Base-by-base conservation (phyloP, 2,888 invertebrate genomes). In the Rhabditoides inermis region DNA sequence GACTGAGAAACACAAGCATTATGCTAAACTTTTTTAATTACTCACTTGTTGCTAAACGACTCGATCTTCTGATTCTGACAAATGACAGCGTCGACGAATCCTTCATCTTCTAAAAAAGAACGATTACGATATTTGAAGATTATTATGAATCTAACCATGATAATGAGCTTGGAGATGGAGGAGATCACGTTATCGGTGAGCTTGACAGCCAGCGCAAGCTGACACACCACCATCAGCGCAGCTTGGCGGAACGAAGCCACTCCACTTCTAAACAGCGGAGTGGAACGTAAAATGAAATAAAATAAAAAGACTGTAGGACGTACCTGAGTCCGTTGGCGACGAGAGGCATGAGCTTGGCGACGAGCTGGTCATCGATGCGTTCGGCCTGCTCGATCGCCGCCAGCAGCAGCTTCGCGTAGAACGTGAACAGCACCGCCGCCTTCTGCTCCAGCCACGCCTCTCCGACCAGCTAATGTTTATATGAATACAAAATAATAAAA, bases 341-440 rank as follows among this genome's bases (percentile, higher is more conserved):
- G 23, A 66, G 60, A 2, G 73, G 72, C 42, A 74, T 61, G 32
- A 71, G 35, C 47, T 70, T 65, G 7, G 72, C 61, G 18, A 90
- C 77, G 50, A 87, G 83, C 77, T 75, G 86, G 85, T 46, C 82
- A 79, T 6, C 85, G 73, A 50, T 77, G 75, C 59, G 60, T 39
- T 80, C 73, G 0, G 81, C 78, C 35, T 81, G 79, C 55, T 86
- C 84, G 12, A 88, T 80, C 30, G 84, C 83, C 3, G 87, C 88
- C 32, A 87, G 82, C 0, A 86, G 80, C 0, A 85, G 83, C 15
- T 86, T 84, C 47, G 86, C 85, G 75, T 86, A 88, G 78, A 90
- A 90, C 7, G 86, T 86, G 72, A 86, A 85, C 2, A 87, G 81
- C 0, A 86, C 84, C 49, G 84, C 84, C 10, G 88, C 51, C 22